Base-by-base conservation (phyloP, 1,140 invertebrate species). In the Cyclargus thomasi region DNA sequence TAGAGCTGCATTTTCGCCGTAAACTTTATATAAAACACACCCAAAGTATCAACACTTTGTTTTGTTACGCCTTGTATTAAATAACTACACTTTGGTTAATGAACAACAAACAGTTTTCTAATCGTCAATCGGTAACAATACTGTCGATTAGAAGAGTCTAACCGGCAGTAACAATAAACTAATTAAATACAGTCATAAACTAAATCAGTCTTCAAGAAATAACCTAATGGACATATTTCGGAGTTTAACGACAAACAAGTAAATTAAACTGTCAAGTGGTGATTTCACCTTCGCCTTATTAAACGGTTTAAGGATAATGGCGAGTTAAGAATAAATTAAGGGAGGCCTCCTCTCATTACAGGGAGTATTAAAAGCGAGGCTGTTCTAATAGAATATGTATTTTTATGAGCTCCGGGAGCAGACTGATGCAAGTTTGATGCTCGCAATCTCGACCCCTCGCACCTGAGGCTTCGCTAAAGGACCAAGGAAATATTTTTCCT, bases 371-470 rank as follows among this genome's bases (percentile, higher is more conserved):
- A 59, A 59, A 59, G 55, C 55, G 20, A 6, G 55, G 55, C 55
- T 59, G 18, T 59, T 59, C 55, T 59, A 59, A 59, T 59, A 59
- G 55, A 59, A 59, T 59, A 59, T 59, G 55, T 59, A 59, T 59
- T 59, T 59, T 59, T 59, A 59, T 20, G 55, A 59, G 55, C 18
- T 11, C 55, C 55, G 55, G 55, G 55, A 20, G 55, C 18, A 6
- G 1, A 6, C 55, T 20, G 55, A 18, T 59, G 55, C 55, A 59
- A 59, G 17, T 59, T 59, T 59, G 55, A 59, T 59, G 55, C 20
- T 59, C 17, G 2, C 55, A 59, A 59, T 59, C 55, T 59, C 55
- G 55, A 59, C 55, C 17, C 17, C 55, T 47, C 18, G 18, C 55
- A 59, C 55, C 55, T 59, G 55, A 16, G 39, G 2, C 39, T 47